phyloP scores from a whole-genome alignment of 2,113 vertebrate genomes.

The Sus scrofa region DNA sequence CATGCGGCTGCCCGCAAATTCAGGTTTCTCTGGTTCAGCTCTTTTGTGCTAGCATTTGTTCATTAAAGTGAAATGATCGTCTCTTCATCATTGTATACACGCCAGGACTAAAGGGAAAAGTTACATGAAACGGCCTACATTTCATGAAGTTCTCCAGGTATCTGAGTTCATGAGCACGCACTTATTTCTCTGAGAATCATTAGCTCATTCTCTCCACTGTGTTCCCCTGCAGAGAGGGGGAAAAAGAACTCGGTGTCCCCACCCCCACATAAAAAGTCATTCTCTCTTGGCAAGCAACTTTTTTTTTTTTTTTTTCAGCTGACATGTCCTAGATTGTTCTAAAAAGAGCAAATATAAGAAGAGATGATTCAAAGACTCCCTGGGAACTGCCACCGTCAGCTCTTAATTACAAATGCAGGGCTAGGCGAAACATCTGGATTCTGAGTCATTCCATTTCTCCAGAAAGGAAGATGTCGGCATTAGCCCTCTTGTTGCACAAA shows the following conservation, averaged over 20 bases:
- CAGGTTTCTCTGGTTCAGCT: constrained; percentile 63
- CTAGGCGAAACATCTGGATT: constrained; percentile 16
- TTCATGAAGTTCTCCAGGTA: background rate
- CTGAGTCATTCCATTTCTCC: constrained; percentile 62
- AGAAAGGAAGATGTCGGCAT: background rate
- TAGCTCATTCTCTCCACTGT: background rate
- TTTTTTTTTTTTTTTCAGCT: constrained; percentile 33
- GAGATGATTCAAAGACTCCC: constrained; percentile 47
- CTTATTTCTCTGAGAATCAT: background rate
- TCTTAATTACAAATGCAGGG: constrained; percentile 40
- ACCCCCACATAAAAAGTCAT: background rate
- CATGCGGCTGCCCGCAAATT: background rate
- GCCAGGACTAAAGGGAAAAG: background rate
- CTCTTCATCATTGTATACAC: background rate
- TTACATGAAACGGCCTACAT: background rate
- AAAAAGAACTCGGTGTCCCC: background rate
- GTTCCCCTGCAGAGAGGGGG: background rate
- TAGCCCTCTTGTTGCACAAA: background rate
- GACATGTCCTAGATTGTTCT: constrained; percentile 50
- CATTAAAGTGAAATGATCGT: constrained; percentile 40
- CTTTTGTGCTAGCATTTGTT: constrained; percentile 4
- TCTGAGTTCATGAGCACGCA: background rate
- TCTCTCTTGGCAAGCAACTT: constrained; percentile 39
- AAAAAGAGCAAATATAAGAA: constrained; percentile 60
- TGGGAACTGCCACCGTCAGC: background rate